Evolutionary conservation across 2,888 invertebrate genomes (phyloP).

Genomic region (Agonopterix alstromeriana): DNA sequence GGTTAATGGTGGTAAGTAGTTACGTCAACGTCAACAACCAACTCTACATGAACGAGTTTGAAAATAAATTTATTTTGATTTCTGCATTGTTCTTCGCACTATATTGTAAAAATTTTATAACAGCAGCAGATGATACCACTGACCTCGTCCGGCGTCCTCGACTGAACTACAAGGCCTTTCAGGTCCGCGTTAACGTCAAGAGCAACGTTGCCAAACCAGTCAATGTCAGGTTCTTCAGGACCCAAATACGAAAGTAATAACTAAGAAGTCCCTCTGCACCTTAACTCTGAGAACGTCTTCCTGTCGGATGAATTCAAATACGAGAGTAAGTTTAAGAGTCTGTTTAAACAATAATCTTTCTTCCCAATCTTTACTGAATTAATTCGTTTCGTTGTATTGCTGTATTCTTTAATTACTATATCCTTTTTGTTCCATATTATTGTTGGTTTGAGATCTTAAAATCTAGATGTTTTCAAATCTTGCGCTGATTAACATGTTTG

Average conservation of each 20-base stretch:
- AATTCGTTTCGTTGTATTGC: too few relatives aligned
- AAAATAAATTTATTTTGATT: too few relatives aligned
- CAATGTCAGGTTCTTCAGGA: conserved; percentile 79
- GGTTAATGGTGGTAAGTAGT: too few relatives aligned
- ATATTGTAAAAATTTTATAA: too few relatives aligned
- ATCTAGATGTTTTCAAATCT: too few relatives aligned
- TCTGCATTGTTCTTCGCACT: too few relatives aligned
- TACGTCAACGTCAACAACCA: conserved; percentile 78
- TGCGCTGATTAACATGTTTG: too few relatives aligned
- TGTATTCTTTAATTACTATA: too few relatives aligned
- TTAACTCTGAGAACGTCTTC: conserved; percentile 74
- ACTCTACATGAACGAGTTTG: conserved; percentile 54
- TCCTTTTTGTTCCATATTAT: too few relatives aligned
- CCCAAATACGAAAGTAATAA: conserved; percentile 81
- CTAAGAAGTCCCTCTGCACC: conserved; percentile 65
- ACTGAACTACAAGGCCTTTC: conserved; percentile 83
- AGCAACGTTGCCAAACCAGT: conserved; percentile 71
- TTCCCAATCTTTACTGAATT: too few relatives aligned
- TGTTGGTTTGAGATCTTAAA: background rate
- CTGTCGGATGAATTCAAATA: conserved; percentile 64
- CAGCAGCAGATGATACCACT: conserved; percentile 40
- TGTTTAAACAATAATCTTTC: too few relatives aligned
- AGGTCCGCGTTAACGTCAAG: conserved; percentile 76
- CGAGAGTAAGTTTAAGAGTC: conserved; percentile 45
- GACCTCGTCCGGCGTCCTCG: conserved; percentile 78